These are phyloP conservation scores for Polyommatus iphigenia DNA, from an alignment of 2,888 invertebrate genomes.

Conservation along the genomic window DNA sequence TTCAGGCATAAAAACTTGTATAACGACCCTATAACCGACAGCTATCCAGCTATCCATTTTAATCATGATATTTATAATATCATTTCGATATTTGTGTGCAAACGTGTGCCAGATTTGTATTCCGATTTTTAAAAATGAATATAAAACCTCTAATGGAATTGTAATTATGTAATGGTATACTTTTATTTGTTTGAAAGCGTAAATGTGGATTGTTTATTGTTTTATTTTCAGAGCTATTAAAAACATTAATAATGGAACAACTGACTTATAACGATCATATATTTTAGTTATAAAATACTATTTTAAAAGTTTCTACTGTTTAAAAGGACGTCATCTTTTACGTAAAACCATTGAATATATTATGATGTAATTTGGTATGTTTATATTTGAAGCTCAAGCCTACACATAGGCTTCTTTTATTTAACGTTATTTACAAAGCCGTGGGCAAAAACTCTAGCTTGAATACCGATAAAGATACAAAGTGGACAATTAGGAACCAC, in stretches of 20 bases:
- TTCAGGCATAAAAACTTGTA: not conserved
- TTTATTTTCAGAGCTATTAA: not conserved
- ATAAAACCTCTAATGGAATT: not conserved
- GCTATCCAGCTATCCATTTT: not conserved
- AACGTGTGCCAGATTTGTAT: slow-evolving; percentile 3
- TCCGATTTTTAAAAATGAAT: not conserved
- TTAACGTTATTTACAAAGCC: no score
- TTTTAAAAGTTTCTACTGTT: no score
- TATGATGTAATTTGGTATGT: no score
- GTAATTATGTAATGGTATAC: not conserved
- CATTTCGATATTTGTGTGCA: not conserved
- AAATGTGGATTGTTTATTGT: not conserved
- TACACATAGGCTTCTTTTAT: no score
- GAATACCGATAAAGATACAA: not conserved
- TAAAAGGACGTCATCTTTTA: no score
- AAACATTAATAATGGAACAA: not conserved
- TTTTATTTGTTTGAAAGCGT: slow-evolving; percentile 1
- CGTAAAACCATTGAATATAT: no score
- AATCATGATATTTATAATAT: not conserved
- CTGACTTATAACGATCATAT: not conserved
- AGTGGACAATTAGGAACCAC: not conserved
- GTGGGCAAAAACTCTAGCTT: no score
- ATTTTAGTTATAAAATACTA: no score
- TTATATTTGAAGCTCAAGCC: no score
- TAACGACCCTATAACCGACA: not conserved